Base-by-base conservation (phyloP, 2,888 invertebrate genomes). In the Zygothrica quintamaculata region DNA sequence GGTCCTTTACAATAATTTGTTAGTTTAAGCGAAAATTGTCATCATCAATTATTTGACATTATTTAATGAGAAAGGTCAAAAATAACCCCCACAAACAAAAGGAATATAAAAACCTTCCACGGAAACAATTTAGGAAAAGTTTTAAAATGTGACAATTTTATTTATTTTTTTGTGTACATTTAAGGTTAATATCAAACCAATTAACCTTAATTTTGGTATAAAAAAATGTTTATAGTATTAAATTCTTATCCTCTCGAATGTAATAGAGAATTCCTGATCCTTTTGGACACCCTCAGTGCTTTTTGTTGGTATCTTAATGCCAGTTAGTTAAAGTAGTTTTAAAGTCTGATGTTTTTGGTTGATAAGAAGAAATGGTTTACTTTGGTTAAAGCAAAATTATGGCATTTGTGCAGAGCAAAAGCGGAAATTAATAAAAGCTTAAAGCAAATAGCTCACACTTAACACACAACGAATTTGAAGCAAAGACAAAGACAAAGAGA, bases 391-490 rank as follows among this genome's bases (percentile, higher is more conserved):
- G 46, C 46, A 36, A 65, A 70, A 58, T 51, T 62, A 33, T 40
- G 56, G 48, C 36, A 33, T 61, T 71, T 68, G 31, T 37, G 55
- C 36, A 46, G 40, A 47, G 42, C 12, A 40, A 64, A 64, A 59
- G 57, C 57, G 59, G 72, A 74, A 71, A 70, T 43, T 36, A 52
- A 55, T 36, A 16, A 36, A 61, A 59, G 31, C 37, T 29, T 43
- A 60, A 58, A 29, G 18, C 33, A 37, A 48, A 58, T 9, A 34
- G 26, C 18, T 12, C 13, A 13, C 4, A 36, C 12, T n/a, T 22
- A 13, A 43, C n/a, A n/a, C n/a, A n/a, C n/a, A n/a, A n/a, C n/a
- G n/a, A n/a, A n/a, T n/a, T n/a, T n/a, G 26, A 39, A n/a, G 43
- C n/a, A n/a, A 33, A 44, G 13, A 53, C 37, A 34, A 22, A 51